phyloP scores from a whole-genome alignment of 2,888 invertebrate genomes.

The Drosophila cognata region DNA sequence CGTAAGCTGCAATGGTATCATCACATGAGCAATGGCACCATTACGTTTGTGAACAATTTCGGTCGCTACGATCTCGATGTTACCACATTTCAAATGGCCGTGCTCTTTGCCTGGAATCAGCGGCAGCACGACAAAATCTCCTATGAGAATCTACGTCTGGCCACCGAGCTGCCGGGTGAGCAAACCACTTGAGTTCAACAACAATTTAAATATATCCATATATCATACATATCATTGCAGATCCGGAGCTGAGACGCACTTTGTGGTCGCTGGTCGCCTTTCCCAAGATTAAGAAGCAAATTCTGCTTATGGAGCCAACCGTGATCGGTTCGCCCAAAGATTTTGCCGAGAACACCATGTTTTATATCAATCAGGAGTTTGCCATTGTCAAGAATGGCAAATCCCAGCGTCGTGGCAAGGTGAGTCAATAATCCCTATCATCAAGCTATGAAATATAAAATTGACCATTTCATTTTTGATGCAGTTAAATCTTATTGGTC shows the following conservation, averaged over 20 bases:
- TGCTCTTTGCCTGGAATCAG: slow-evolving; percentile 99
- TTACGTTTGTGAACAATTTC: slow-evolving; percentile 96
- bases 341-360: slow-evolving; percentile 95
- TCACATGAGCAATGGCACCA: slow-evolving; percentile 99
- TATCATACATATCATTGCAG: slow-evolving; percentile 68
- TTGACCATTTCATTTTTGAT: slow-evolving; percentile 36
- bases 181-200: not conserved
- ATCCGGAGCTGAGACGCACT: slow-evolving; percentile 97
- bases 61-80: slow-evolving; percentile 99
- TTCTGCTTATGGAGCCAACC: slow-evolving; percentile 91
- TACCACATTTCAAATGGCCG: slow-evolving; percentile 99
- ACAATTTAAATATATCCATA: not conserved
- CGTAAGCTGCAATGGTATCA: slow-evolving; percentile 99
- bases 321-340: slow-evolving; percentile 95
- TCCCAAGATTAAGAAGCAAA: slow-evolving; percentile 97
- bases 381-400: slow-evolving; percentile 97
- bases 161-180: slow-evolving; percentile 95
- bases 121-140: slow-evolving; percentile 95
- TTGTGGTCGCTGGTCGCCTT: slow-evolving; percentile 98
- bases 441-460: not conserved
- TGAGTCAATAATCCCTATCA: slow-evolving; percentile 50
- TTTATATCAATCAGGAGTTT: slow-evolving; percentile 99
- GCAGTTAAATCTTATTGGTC: slow-evolving; percentile 95
- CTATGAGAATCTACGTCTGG: slow-evolving; percentile 98
- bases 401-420: slow-evolving; percentile 96